Base-by-base conservation (phyloP, 1,140 invertebrate genomes). In the Apis florea region DNA sequence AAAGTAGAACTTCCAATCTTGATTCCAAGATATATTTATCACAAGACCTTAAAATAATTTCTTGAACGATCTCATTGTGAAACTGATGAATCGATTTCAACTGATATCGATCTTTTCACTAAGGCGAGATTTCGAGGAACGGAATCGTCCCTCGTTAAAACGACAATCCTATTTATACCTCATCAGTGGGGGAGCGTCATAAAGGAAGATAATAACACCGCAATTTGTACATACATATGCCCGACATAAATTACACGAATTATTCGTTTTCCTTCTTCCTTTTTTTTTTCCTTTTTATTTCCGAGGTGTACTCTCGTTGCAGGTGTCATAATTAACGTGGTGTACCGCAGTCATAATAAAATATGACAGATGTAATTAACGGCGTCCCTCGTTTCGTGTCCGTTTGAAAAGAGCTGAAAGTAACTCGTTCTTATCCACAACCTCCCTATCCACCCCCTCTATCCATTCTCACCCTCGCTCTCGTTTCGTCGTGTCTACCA, bases 301-400 rank as follows among this genome's bases (percentile, higher is more conserved):
- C 31, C 31, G 31, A n/a, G n/a, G 31, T 21, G 53, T 54, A 24
- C 19, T 59, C 59, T 61, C 40, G 68, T 68, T 12, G 19, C 24
- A 74, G 66, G 53, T 61, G 66, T 63, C 72, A 78, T 76, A 87
- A 87, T 87, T 86, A 84, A 84, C 85, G 66, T 58, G 54, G 40
- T 31, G 72, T 82, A 74, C 54, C 64, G 66, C 74, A 73, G 79
- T 67, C 31, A 85, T 83, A 85, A 87, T 77, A 85, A 88, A 88
- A 83, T 81, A 87, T 68, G 59, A 73, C 51, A 71, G 68, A 79
- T 79, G 61, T 88, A 87, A 87, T 88, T 87, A 88, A 87, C 79
- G 76, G 61, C 82, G 66, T 63, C 40, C 72, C 54, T 75, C 71
- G 73, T 84, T 81, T 75, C 69, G 63, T 58, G 67, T 51, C 66